Conservation (phyloP, 2,113 vertebrate genomes). For the Microcebus lehilahytsara region DNA sequence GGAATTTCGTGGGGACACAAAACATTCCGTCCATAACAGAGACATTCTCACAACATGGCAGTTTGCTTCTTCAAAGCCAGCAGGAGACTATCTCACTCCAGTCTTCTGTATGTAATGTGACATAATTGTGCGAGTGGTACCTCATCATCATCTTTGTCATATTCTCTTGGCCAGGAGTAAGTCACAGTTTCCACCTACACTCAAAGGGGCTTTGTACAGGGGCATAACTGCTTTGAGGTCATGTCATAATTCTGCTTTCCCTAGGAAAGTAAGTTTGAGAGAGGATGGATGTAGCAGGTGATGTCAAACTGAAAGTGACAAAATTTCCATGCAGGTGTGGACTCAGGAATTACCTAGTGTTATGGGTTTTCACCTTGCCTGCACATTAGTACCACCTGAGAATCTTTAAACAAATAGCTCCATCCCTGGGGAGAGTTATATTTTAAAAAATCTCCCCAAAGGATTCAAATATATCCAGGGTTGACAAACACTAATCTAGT, state of each 20-base stretch:
- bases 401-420: not conserved
- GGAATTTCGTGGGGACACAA: not conserved
- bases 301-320: not conserved
- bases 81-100: not conserved
- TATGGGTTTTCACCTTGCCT: not conserved
- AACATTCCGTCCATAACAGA: not conserved
- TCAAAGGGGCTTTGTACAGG: not conserved
- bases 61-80: not conserved
- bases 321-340: not conserved
- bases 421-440: not conserved
- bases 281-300: not conserved
- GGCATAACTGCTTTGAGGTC: not conserved
- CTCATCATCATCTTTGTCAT: not conserved
- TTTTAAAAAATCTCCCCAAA: not conserved
- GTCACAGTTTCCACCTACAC: not conserved
- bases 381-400: not conserved
- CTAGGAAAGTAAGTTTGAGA: not conserved
- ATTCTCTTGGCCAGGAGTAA: not conserved
- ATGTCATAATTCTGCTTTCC: not conserved
- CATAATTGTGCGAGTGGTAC: not conserved
- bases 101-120: not conserved
- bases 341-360: not conserved
- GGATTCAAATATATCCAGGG: not conserved
- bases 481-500: not conserved
- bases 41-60: not conserved